Conservation (phyloP, 64 coral and sea anemone species). For the Astreopora myriophthalma region DNA sequence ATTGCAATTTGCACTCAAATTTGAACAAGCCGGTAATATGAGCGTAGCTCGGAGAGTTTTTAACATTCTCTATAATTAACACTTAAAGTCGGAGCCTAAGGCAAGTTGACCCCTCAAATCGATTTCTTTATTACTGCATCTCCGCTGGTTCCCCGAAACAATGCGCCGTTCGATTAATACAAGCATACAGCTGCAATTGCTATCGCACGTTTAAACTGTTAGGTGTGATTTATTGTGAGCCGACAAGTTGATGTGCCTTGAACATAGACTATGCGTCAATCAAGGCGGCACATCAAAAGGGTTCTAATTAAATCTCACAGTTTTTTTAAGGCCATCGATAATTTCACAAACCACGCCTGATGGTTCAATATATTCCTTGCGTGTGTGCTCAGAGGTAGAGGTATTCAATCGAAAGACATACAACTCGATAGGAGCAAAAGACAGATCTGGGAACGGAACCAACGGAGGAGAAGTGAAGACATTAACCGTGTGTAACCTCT, state of each 20-base stretch:
- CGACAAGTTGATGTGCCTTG: conserved; percentile 33
- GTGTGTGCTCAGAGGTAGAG: background rate
- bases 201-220: conserved; percentile 51
- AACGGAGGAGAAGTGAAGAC: background rate
- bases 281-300: conserved; percentile 75
- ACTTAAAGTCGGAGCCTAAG: conserved; percentile 47
- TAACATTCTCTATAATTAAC: conserved; percentile 78
- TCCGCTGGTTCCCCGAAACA: conserved; percentile 44
- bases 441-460: background rate
- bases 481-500: background rate
- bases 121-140: conserved; percentile 42
- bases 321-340: conserved; percentile 74
- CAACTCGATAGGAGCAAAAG: background rate
- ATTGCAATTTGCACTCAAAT: conserved; percentile 83
- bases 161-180: conserved; percentile 58
- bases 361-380: conserved; percentile 47
- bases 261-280: conserved; percentile 39
- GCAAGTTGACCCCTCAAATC: conserved; percentile 72
- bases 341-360: conserved; percentile 81
- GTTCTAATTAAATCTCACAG: conserved; percentile 71
- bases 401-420: conserved; percentile 1
- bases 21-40: conserved; percentile 72
- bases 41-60: conserved; percentile 49
- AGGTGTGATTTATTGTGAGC: conserved; percentile 74
- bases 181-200: conserved; percentile 51